These are phyloP conservation scores for Gadopsis marmoratus DNA, from an alignment of 2,797 vertebrate species.

Conservation along the genomic window DNA sequence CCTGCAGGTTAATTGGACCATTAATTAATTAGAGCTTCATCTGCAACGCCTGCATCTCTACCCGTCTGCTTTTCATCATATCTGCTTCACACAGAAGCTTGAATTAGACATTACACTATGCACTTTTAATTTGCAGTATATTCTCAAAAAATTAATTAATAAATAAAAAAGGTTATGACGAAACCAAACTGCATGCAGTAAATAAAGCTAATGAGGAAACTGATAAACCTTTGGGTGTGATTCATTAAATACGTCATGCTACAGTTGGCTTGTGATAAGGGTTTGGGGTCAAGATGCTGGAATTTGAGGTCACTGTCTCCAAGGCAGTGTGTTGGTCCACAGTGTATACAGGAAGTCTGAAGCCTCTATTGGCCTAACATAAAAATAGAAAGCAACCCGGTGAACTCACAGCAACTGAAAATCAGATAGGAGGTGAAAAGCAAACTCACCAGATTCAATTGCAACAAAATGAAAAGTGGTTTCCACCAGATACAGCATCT, in stretches of 20 bases:
- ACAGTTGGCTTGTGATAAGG: slow-evolving; percentile 17
- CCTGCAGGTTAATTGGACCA: background rate
- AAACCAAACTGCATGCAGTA: background rate
- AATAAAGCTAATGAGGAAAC: background rate
- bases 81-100: background rate
- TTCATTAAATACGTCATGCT: background rate
- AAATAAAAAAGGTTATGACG: background rate
- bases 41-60: background rate
- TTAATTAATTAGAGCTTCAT: background rate
- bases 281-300: slow-evolving; percentile 21
- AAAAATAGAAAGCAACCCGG: slow-evolving; percentile 75
- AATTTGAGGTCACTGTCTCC: slow-evolving; percentile 29
- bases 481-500: background rate
- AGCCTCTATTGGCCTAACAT: slow-evolving; percentile 73
- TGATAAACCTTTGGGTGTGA: background rate
- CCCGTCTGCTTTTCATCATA: background rate
- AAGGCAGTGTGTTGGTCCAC: background rate
- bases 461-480: background rate
- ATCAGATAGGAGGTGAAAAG: background rate
- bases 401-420: background rate
- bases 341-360: slow-evolving; percentile 70
- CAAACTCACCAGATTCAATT: background rate
- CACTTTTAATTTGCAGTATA: background rate
- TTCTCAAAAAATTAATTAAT: background rate
- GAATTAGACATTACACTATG: background rate